A percentile compares a stretch with the other conserved stretches of the same genome.
Conservation (phyloP, 2,888 invertebrate species). For the Elysia crispata region DNA sequence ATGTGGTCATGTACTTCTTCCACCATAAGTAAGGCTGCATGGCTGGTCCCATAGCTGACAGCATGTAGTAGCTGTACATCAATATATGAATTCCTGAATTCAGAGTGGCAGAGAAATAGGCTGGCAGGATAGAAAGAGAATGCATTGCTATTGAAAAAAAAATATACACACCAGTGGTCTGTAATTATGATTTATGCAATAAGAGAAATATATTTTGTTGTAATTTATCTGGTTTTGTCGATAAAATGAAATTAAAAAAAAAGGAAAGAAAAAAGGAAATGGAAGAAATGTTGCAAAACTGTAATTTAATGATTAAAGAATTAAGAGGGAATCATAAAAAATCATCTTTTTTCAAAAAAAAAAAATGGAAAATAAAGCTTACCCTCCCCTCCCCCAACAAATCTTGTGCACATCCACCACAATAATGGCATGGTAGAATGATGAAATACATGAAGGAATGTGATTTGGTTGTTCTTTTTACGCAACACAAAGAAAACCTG, state of each 20-base stretch:
- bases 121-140: slow-evolving; percentile 53
- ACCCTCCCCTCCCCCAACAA: slow-evolving; percentile 74
- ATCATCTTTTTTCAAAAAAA: slow-evolving; percentile 57
- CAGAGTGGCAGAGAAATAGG: slow-evolving; percentile 73
- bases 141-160: too few relatives aligned
- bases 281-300: slow-evolving; percentile 70
- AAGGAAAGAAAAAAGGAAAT: too few relatives aligned
- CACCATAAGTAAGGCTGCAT: slow-evolving; percentile 77
- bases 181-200: too few relatives aligned
- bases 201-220: too few relatives aligned
- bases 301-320: slow-evolving; percentile 73
- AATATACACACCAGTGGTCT: too few relatives aligned
- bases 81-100: slow-evolving; percentile 75
- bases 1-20: slow-evolving; percentile 75
- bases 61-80: slow-evolving; percentile 76
- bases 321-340: slow-evolving; percentile 74
- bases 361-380: slow-evolving; percentile 31
- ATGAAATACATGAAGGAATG: slow-evolving; percentile 76
- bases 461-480: slow-evolving; percentile 75
- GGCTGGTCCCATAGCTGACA: slow-evolving; percentile 73
- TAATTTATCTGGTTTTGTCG: too few relatives aligned
- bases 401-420: slow-evolving; percentile 75
- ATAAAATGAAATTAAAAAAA: too few relatives aligned
- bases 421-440: slow-evolving; percentile 75
- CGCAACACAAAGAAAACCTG: slow-evolving; percentile 75